Base-by-base conservation (phyloP, 2,888 invertebrate species). In the Cerastoderma edule region DNA sequence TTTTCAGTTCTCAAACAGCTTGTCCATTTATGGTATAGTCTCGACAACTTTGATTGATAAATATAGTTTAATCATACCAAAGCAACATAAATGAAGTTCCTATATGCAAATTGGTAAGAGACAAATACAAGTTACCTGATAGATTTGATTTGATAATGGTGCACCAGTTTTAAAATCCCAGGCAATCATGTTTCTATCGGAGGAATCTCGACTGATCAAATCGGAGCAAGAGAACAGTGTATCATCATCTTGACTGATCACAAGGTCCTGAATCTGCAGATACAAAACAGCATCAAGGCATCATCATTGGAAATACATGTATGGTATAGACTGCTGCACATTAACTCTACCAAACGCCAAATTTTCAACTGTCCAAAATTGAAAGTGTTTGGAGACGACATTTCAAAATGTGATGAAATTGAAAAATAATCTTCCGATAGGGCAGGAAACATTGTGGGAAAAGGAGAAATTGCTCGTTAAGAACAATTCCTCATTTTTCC, bases 61-160 rank as follows among this genome's bases (percentile, higher is more conserved):
- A 13, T 13, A 19, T 44, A 19, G 13, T 44, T 44, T 44, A 13
- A 44, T 19, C 19, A 19, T 19, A 13, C 19, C 19, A 44, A 44
- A 44, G 44, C 44, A 19, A 13, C 44, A 44, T 10, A 44, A 19
- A 44, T 44, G 44, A 13, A 44, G 44, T 10, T 13, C 10, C n/a
- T n/a, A n/a, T n/a, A n/a, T n/a, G n/a, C n/a, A n/a, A n/a, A n/a
- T n/a, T n/a, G n/a, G n/a, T n/a, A n/a, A n/a, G n/a, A n/a, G n/a
- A n/a, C n/a, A n/a, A n/a, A n/a, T n/a, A n/a, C n/a, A 46, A 46
- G n/a, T 16, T 57, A 93, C 93, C 82, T 93, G 92, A 80, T 88
- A 93, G 30, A 93, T 92, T 78, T 93, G 93, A 75, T 93, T 93
- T 3, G 93, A 93, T 3, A 93, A 73, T 19, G 91, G 83, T 28